Evolutionary conservation across 2,888 invertebrate genomes (phyloP).

Genomic region (Esperia sulphurella): DNA sequence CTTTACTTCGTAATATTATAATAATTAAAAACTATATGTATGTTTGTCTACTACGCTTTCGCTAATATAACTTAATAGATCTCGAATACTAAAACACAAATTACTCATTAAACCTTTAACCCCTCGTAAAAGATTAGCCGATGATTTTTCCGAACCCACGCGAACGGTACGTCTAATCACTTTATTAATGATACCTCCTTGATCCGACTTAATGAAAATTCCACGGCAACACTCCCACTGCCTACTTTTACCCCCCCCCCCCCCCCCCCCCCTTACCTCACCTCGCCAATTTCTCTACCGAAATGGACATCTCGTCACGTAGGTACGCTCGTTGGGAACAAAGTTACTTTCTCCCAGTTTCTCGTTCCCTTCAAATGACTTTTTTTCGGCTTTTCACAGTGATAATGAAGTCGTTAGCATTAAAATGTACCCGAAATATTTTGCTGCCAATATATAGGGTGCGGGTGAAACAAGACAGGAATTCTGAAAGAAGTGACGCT

Average conservation of each 20-base stretch:
- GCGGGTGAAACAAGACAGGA: neutral
- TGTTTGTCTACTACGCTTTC: too few species aligned
- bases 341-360: neutral
- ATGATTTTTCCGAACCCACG: constrained; percentile 5
- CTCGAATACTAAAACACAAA: neutral
- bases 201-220: constrained; percentile 33
- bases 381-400: neutral
- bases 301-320: constrained; percentile 14
- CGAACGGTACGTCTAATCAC: constrained; percentile 22
- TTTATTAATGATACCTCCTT: constrained; percentile 31
- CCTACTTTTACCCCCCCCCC: constrained; percentile 1
- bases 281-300: constrained; percentile 15
- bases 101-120: neutral
- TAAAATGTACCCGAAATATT: neutral
- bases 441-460: neutral
- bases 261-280: neutral
- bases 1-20: too few species aligned
- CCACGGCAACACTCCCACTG: constrained; percentile 15
- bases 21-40: too few species aligned
- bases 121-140: neutral
- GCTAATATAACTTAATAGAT: too few species aligned
- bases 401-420: constrained; percentile 3
- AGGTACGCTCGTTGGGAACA: neutral
- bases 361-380: neutral
- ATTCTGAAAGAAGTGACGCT: neutral